phyloP scores from a whole-genome alignment of 2,113 vertebrate species.

The Coregonus clupeaformis region DNA sequence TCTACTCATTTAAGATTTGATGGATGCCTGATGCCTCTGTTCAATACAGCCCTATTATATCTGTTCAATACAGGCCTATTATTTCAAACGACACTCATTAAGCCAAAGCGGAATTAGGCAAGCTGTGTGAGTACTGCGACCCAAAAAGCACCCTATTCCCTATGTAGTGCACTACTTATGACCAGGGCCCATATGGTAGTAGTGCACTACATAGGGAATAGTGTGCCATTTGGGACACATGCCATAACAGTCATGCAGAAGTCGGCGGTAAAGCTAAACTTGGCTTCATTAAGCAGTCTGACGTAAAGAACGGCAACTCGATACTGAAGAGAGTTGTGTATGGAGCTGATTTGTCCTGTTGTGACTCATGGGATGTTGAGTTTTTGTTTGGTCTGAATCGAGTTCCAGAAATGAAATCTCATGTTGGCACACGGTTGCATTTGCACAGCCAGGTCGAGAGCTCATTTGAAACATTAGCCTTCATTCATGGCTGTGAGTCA shows the following conservation, averaged over 20 bases:
- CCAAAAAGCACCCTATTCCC: too few species aligned
- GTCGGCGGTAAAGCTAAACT: slow-evolving; percentile 38
- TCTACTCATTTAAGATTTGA: slow-evolving; percentile 77
- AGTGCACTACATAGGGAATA: too few species aligned
- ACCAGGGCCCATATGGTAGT: too few species aligned
- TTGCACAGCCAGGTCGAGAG: background rate
- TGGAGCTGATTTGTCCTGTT: slow-evolving; percentile 57
- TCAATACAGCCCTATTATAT: slow-evolving; percentile 43
- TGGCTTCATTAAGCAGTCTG: slow-evolving; percentile 61
- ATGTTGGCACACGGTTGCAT: background rate
- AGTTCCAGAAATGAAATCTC: background rate
- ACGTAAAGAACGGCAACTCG: slow-evolving; percentile 55
- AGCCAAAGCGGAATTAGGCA: slow-evolving; percentile 68
- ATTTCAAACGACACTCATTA: slow-evolving; percentile 76
- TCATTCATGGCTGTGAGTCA: background rate
- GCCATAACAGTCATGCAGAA: slow-evolving; percentile 36
- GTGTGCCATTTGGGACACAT: too few species aligned
- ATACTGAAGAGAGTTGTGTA: slow-evolving; percentile 58
- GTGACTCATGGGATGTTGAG: slow-evolving; percentile 13
- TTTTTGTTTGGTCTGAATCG: background rate
- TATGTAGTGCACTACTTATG: too few species aligned
- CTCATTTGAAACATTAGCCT: background rate
- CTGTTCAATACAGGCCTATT: slow-evolving; percentile 59
- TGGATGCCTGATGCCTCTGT: slow-evolving; percentile 79
- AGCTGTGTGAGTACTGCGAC: slow-evolving; percentile 64